phyloP scores from a whole-genome alignment of 2,888 invertebrate genomes.

The Drosophila mulleri region DNA sequence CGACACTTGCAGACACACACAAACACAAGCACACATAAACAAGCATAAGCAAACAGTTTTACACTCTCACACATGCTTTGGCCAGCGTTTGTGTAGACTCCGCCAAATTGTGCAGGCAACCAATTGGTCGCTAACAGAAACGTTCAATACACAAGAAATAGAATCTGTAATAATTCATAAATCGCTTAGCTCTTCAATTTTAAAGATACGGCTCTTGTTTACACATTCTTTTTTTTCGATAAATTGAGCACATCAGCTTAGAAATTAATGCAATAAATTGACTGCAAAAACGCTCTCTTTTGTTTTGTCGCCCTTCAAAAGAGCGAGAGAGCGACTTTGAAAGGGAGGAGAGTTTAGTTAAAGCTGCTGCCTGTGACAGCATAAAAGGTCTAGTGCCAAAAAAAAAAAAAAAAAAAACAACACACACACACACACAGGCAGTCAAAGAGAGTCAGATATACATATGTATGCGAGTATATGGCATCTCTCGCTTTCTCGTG shows the following conservation, averaged over 20 bases:
- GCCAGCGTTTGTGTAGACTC: conserved; percentile 4
- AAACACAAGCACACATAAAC: conserved; percentile 15
- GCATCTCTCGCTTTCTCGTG: background rate
- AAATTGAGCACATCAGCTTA: background rate
- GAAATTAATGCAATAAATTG: background rate
- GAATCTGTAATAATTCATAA: background rate
- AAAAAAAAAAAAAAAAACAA: conserved; percentile 1
- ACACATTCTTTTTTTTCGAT: background rate
- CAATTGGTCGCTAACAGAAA: conserved; percentile 16
- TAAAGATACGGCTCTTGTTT: background rate
- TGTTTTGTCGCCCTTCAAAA: conserved; percentile 29
- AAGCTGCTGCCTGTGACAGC: conserved; percentile 35
- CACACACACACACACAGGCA: background rate
- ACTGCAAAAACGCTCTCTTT: conserved; percentile 3
- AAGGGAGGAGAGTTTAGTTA: conserved; percentile 5
- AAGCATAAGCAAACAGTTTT: conserved; percentile 17
- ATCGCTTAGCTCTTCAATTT: background rate
- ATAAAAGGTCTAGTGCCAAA: conserved; percentile 42
- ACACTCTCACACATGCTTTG: background rate
- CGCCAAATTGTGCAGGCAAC: conserved; percentile 38
- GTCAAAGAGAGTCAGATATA: background rate
- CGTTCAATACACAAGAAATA: background rate
- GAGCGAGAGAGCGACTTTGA: background rate
- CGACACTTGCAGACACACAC: conserved; percentile 42
- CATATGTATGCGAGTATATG: background rate